A percentile compares a stretch with the other conserved stretches of the same genome.
phyloP scores from a whole-genome alignment of 2,888 invertebrate genomes.

The Hermodice carunculata region DNA sequence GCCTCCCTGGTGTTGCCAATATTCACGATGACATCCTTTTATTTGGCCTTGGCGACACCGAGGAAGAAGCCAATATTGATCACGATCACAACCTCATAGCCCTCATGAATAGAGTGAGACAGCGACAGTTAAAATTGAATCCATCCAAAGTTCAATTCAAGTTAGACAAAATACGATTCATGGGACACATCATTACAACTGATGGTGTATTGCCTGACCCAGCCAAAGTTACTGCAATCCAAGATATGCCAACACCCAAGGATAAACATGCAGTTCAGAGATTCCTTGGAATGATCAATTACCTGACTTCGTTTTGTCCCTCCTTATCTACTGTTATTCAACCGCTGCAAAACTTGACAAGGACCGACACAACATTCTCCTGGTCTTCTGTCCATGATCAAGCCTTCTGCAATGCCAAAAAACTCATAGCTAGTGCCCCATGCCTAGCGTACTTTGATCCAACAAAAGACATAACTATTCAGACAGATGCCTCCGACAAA shows the following conservation, averaged over 20 bases:
- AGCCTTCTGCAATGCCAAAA: slow-evolving; percentile 11
- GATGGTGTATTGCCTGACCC: slow-evolving; percentile 14
- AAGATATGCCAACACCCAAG: slow-evolving; percentile 14
- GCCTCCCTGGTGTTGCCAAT: slow-evolving; percentile 3
- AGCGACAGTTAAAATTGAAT: slow-evolving; percentile 2
- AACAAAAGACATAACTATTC: not conserved
- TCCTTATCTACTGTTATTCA: slow-evolving; percentile 2
- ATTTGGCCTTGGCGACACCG: slow-evolving; percentile 14
- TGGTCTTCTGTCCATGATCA: slow-evolving; percentile 12
- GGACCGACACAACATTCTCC: not conserved
- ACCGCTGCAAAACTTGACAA: slow-evolving; percentile 11
- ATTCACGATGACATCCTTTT: slow-evolving; percentile 19
- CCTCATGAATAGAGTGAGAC: slow-evolving; percentile 5
- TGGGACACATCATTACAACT: slow-evolving; percentile 1
- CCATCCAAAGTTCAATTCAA: slow-evolving; percentile 4
- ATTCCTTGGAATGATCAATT: slow-evolving; percentile 21
- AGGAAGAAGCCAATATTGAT: slow-evolving; percentile 12
- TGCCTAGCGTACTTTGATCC: slow-evolving; percentile 16
- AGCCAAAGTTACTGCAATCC: slow-evolving; percentile 8
- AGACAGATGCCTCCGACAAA: slow-evolving; percentile 17
- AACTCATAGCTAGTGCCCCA: slow-evolving; percentile 11
- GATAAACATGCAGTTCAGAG: slow-evolving; percentile 2
- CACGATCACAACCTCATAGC: slow-evolving; percentile 8
- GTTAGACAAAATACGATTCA: slow-evolving; percentile 1
- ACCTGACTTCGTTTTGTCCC: slow-evolving; percentile 5